Percentiles rank a stretch among this genome's conserved stretches.
These are phyloP conservation scores for Digitonthophagus gazella DNA, from an alignment of 2,888 invertebrate species.

Conservation along the genomic window DNA sequence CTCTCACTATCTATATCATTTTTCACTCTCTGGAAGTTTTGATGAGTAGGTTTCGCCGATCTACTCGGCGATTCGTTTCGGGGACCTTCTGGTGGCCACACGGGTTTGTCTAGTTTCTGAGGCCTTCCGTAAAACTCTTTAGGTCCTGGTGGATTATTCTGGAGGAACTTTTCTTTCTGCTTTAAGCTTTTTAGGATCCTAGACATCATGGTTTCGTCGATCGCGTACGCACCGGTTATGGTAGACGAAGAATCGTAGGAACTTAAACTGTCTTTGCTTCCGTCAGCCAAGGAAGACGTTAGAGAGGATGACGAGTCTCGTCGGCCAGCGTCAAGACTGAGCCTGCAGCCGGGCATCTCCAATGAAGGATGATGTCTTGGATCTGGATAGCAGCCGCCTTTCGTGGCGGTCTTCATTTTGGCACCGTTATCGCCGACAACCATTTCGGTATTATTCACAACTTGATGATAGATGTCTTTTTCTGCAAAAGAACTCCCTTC, in stretches of 20 bases:
- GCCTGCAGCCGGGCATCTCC: conserved; percentile 47
- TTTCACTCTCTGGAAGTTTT: conserved; percentile 53
- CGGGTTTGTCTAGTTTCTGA: conserved; percentile 66
- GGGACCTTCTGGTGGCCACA: conserved; percentile 38
- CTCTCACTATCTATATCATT: conserved; percentile 51
- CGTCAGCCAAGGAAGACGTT: conserved; percentile 62
- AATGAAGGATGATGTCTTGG: conserved; percentile 26
- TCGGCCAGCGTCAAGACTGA: conserved; percentile 53
- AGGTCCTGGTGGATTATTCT: conserved; percentile 58
- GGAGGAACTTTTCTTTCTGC: conserved; percentile 86
- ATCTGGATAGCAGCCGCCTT: conserved; percentile 13
- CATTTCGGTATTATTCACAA: conserved; percentile 34
- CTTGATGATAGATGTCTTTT: conserved; percentile 32
- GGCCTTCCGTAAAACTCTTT: conserved; percentile 78
- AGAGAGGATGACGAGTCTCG: conserved; percentile 58
- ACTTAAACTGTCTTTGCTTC: conserved; percentile 67
- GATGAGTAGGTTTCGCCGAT: conserved; percentile 54
- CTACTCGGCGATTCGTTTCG: conserved; percentile 52
- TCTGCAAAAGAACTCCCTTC: conserved; percentile 52
- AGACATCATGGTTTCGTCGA: conserved; percentile 68
- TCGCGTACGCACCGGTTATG: conserved; percentile 64
- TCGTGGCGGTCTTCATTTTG: conserved; percentile 24
- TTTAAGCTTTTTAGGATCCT: conserved; percentile 81
- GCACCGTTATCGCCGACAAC: conserved; percentile 34
- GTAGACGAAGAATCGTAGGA: conserved; percentile 69